phyloP scores from a whole-genome alignment of 2,888 invertebrate genomes.

The Diarsia mendica region DNA sequence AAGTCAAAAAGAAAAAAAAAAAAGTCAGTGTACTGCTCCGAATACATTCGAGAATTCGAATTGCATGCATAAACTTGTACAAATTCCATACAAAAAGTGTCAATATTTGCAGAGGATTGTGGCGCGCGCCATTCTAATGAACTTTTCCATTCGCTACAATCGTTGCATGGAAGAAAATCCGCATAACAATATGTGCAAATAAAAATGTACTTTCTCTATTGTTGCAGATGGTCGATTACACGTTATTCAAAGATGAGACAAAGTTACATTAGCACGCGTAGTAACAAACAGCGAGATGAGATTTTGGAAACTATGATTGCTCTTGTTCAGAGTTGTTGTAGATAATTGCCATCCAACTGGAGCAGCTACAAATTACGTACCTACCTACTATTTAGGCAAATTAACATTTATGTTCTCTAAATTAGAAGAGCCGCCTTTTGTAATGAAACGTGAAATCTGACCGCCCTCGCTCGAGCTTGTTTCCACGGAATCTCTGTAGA shows the following conservation, averaged over 20 bases:
- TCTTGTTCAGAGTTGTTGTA: conserved; percentile 43
- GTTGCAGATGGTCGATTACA: conserved; percentile 10
- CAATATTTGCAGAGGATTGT: conserved; percentile 59
- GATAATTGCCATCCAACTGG: conserved; percentile 40
- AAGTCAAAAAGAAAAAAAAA: too few species aligned
- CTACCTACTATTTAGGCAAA: conserved; percentile 29
- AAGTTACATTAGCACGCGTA: conserved; percentile 11
- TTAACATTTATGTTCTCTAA: conserved; percentile 43
- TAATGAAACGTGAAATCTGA: conserved; percentile 55
- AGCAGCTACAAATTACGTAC: conserved; percentile 35
- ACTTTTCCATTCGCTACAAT: conserved; percentile 51
- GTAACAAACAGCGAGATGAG: conserved; percentile 36
- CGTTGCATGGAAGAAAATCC: conserved; percentile 35
- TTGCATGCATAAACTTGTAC: conserved; percentile 57
- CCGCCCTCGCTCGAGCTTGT: conserved; percentile 35
- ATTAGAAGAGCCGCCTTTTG: conserved; percentile 42
- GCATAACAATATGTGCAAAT: conserved; percentile 28
- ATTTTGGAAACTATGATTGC: conserved; percentile 49
- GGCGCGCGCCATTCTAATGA: conserved; percentile 66
- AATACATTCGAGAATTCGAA: conserved; percentile 44
- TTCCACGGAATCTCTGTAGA: conserved; percentile 49
- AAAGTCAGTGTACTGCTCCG: conserved; percentile 47
- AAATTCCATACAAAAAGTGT: conserved; percentile 57
- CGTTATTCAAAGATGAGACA: conserved; percentile 10
- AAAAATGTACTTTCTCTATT: conserved; percentile 16